Percentiles rank a stretch among this genome's conserved stretches.
These are phyloP conservation scores for Perdita meconis DNA, from an alignment of 2,888 invertebrate genomes.

Conservation along the genomic window DNA sequence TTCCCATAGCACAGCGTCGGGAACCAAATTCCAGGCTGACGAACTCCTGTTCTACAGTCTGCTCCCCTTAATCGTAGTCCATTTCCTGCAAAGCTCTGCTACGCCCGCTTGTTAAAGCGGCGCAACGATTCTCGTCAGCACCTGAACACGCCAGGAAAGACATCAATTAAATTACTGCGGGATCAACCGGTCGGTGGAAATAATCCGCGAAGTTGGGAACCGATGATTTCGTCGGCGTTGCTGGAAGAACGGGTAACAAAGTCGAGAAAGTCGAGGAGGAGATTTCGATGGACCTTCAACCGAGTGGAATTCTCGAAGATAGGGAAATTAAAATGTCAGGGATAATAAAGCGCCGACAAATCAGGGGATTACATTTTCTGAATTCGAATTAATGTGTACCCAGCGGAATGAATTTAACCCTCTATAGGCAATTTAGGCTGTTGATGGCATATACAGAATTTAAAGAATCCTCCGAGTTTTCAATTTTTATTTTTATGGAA, in stretches of 20 bases:
- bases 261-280: neutral
- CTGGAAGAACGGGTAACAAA: neutral
- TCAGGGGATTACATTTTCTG: neutral
- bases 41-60: conserved; percentile 39
- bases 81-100: conserved; percentile 68
- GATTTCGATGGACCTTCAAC: neutral
- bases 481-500: too few species aligned
- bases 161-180: conserved; percentile 69
- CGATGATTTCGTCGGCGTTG: conserved; percentile 36
- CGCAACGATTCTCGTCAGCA: conserved; percentile 35
- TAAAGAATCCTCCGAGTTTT: too few species aligned
- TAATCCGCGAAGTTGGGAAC: conserved; percentile 54
- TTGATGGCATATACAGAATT: too few species aligned
- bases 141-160: conserved; percentile 62
- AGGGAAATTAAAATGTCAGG: neutral
- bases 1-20: conserved; percentile 51
- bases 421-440: too few species aligned
- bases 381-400: neutral
- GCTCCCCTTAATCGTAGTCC: conserved; percentile 69
- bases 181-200: conserved; percentile 50
- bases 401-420: too few species aligned
- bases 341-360: neutral
- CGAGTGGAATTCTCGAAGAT: neutral
- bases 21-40: conserved; percentile 58
- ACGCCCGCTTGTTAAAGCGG: conserved; percentile 70